Conservation (phyloP, 2,113 vertebrate genomes). For the Hippocampus zosterae region DNA sequence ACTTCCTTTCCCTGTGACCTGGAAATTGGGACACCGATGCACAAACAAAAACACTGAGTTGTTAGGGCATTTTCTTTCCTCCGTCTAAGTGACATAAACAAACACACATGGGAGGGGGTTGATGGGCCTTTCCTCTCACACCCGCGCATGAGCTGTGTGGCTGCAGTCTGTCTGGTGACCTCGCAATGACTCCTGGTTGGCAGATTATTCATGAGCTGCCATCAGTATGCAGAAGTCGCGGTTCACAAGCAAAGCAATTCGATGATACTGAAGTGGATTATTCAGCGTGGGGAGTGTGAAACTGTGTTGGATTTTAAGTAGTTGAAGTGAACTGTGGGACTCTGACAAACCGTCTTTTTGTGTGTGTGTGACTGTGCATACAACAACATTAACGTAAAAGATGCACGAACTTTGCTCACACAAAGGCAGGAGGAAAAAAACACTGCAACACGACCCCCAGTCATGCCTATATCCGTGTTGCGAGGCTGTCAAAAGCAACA, state of each 20-base stretch:
- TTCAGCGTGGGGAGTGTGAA: not conserved
- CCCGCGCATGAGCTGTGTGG: slow-evolving; percentile 40
- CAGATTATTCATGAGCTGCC: slow-evolving; percentile 93
- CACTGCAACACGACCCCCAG: not conserved
- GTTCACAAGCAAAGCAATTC: slow-evolving; percentile 78
- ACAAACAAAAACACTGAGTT: slow-evolving; percentile 48
- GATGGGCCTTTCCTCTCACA: not conserved
- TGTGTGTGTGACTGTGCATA: not conserved
- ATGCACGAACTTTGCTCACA: not conserved
- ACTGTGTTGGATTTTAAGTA: not conserved
- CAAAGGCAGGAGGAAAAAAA: not conserved
- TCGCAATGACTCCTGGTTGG: slow-evolving; percentile 83
- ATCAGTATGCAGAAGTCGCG: slow-evolving; percentile 88
- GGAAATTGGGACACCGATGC: slow-evolving; percentile 32
- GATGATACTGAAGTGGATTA: not conserved
- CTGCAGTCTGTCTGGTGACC: slow-evolving; percentile 87
- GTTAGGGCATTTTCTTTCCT: slow-evolving; percentile 24
- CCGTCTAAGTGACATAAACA: slow-evolving; percentile 36
- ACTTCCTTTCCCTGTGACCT: slow-evolving; percentile 17
- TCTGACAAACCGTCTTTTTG: not conserved
- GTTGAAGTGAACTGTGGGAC: not conserved
- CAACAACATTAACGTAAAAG: not conserved
- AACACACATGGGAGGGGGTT: not conserved
- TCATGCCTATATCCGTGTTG: slow-evolving; percentile 3
- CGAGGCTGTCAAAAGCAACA: slow-evolving; percentile 70